phyloP scores from a whole-genome alignment of 2,113 vertebrate species.

The Phycodurus eques region DNA sequence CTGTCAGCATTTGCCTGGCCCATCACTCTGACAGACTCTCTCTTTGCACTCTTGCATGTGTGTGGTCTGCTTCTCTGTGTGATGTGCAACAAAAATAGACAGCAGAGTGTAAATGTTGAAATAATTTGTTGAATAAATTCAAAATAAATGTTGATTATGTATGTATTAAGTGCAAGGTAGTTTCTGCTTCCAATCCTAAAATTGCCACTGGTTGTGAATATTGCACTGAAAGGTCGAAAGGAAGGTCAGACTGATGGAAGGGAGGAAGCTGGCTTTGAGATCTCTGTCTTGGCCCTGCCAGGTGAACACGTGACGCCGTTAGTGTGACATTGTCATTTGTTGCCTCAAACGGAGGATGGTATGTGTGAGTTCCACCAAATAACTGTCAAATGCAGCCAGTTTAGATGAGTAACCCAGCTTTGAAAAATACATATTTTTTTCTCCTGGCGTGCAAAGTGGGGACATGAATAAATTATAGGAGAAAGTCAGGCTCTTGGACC shows the following conservation, averaged over 20 bases:
- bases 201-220: no score
- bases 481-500: conserved; percentile 42
- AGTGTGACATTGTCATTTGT: conserved; percentile 1
- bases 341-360: background rate
- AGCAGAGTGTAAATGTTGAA: no score
- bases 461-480: conserved; percentile 66
- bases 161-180: no score
- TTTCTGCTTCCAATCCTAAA: no score
- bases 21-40: background rate
- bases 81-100: background rate
- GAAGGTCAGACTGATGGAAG: no score
- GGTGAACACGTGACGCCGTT: conserved; percentile 1
- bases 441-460: conserved; percentile 48
- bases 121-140: no score
- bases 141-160: background rate
- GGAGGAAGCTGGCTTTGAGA: conserved; percentile 5
- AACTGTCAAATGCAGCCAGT: conserved; percentile 32
- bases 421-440: conserved; percentile 40
- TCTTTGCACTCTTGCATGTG: background rate
- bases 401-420: conserved; percentile 24
- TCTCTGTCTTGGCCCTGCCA: conserved; percentile 12
- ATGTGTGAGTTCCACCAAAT: conserved; percentile 2
- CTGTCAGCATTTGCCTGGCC: no score
- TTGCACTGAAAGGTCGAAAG: no score
- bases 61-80: background rate